phyloP scores from a whole-genome alignment of 1,140 invertebrate species.

The Pseudomyrmex pallidus region DNA sequence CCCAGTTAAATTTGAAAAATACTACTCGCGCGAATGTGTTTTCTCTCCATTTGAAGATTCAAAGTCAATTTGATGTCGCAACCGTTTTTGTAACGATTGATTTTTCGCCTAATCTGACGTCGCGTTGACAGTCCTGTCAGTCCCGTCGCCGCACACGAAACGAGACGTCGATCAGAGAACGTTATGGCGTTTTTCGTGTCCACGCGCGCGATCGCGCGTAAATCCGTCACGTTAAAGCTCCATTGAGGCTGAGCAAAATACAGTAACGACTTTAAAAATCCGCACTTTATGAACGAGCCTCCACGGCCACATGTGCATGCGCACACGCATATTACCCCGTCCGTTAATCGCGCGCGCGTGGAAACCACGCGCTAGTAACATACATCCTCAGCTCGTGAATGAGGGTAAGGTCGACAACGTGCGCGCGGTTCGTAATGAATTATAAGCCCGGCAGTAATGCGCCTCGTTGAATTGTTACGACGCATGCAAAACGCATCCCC shows the following conservation, averaged over 20 bases:
- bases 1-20: too few species aligned
- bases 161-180: constrained; percentile 22
- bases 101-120: background rate
- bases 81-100: background rate
- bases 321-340: too few species aligned
- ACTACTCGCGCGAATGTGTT: too few species aligned
- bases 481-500: background rate
- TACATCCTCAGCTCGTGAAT: constrained; percentile 24
- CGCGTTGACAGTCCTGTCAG: background rate
- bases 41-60: too few species aligned
- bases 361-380: background rate
- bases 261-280: constrained; percentile 25
- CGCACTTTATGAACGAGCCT: constrained; percentile 22
- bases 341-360: background rate
- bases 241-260: constrained; percentile 19
- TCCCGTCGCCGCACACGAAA: constrained; percentile 1
- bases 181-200: background rate
- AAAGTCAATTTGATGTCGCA: too few species aligned
- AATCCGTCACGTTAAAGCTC: background rate
- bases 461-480: background rate
- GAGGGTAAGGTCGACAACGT: background rate
- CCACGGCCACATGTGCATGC: too few species aligned
- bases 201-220: background rate
- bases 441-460: constrained; percentile 30
- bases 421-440: constrained; percentile 30